Conservation (phyloP, 92 coral and sea anemone genomes). For the Palythoa caribaeorum region DNA sequence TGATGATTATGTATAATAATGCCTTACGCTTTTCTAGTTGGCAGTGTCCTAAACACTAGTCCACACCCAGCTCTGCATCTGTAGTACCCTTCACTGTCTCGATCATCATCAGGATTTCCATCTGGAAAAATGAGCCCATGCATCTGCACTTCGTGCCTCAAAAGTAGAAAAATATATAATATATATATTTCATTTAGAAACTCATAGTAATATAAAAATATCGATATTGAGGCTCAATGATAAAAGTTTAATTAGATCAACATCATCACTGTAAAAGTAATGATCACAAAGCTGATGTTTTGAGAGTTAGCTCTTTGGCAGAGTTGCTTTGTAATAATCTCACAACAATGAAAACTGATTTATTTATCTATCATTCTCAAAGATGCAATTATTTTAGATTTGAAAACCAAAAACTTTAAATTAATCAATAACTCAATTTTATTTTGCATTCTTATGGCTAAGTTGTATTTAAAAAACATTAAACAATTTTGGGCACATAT, state of each 20-base stretch:
- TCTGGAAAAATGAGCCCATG: not conserved
- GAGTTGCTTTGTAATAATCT: constrained; percentile 6
- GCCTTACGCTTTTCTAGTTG: not conserved
- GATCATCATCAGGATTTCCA: not conserved
- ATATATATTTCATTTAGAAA: too few relatives aligned
- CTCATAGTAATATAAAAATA: too few relatives aligned
- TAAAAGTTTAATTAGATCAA: too few relatives aligned
- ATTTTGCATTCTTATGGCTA: constrained; percentile 6
- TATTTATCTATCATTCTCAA: not conserved
- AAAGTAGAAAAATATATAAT: not conserved
- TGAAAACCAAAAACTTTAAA: constrained; percentile 6
- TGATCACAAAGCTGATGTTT: constrained; percentile 17
- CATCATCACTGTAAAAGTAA: too few relatives aligned
- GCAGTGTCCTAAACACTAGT: not conserved
- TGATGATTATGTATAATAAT: too few relatives aligned
- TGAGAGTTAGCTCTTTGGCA: constrained; percentile 11
- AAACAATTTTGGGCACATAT: not conserved
- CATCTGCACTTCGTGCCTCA: not conserved
- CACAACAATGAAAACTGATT: not conserved
- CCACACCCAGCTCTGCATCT: constrained; percentile 8
- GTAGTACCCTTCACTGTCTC: not conserved
- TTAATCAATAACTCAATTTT: constrained; percentile 10
- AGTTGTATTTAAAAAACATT: not conserved
- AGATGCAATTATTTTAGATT: not conserved
- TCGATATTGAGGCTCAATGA: too few relatives aligned